Evolutionary conservation across 1,140 invertebrate genomes (phyloP), one percentile per base, ranked within the genome.

Genomic region (Venturia canescens): DNA sequence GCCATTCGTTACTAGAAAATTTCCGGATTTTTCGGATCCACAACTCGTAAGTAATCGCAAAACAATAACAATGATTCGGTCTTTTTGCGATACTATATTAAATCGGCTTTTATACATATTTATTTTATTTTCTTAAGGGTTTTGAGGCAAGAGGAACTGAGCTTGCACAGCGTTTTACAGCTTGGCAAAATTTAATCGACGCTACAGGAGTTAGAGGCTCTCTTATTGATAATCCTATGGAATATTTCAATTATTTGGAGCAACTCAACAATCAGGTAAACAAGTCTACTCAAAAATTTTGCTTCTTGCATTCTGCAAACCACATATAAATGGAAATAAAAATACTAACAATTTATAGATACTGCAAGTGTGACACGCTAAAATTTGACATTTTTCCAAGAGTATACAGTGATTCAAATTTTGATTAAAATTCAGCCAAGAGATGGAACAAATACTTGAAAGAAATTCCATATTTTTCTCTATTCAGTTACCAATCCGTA

Each of bases 101-200:
- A 44, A 9, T 74, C 48, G 57, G 1, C 7, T 53, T 63, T 23
- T 29, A 16, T 63, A 69, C 78, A 85, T 80, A 86, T 34, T 50
- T 66, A 27, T 79, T 88, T 15, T 82, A 86, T 34, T 50, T 66
- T 21, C 76, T 88, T 15, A 82, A 95, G 94, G 97, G 97, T 13
- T 98, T 98, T 92, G 97, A 98, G 91, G 96, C 97, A n/a, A 93
- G 97, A 84, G 97, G 97, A 21, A 98, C 97, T 15, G 90, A 93
- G 66, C 93, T 98, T 86, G 94, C 96, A 21, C 93, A 96, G 87
- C 93, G 97, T 71, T 90, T 97, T 77, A 95, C 95, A 75, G 94
- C 97, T 27, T 98, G 96, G 96, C 93, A 95, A 86, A 97, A 98
- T 92, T 94, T 98, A 57, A 92, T 96, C 67, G 94, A 97, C 86